Base-by-base conservation (phyloP, 2,113 vertebrate genomes). In the Acrocephalus kingi region DNA sequence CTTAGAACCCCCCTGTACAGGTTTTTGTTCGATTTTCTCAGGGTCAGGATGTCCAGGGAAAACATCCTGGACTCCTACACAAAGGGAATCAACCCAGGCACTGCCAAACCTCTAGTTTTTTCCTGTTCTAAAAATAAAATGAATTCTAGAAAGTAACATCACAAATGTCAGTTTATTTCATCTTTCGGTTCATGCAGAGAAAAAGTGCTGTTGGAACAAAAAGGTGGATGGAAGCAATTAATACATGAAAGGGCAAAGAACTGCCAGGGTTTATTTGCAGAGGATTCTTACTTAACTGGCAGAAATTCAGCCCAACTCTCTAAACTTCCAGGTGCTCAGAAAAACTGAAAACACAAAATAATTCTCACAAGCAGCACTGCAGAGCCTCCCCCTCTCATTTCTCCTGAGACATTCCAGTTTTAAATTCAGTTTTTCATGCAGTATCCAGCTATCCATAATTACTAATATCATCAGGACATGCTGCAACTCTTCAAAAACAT, bases 381-480 rank as follows among this genome's bases (percentile, higher is more conserved):
- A 58, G 31, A 83, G 27, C 27, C 8, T 59, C n/a, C 13, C n/a
- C 30, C 16, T 35, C 52, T 48, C 2, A 7, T 4, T 45, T 41
- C 19, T 54, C 43, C 41, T 9, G 6, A 72, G 15, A 18, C 9
- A 46, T 22, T 39, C 22, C 20, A 41, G 5, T 31, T 54, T 35
- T 24, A 28, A 39, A 19, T 54, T 15, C 61, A 24, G 28, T 16
- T 35, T 58, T 33, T 4, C 39, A 76, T 2, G 41, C 23, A 62
- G 10, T 3, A 37, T 19, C 62, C 62, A 43, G 37, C 35, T 39
- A 8, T 2, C 17, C 6, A 7, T 2, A 72, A 46, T 31, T 46
- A 55, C 17, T 10, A 8, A 8, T 11, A 17, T 2, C 31, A 46
- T 2, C 63, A 73, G 73, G 7, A 52, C 20, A 5, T 0, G 7